Percentiles rank a stretch among this genome's conserved stretches.
These are phyloP conservation scores for Chlorops oryzae DNA, from an alignment of 1,140 invertebrate species.

Conservation along the genomic window DNA sequence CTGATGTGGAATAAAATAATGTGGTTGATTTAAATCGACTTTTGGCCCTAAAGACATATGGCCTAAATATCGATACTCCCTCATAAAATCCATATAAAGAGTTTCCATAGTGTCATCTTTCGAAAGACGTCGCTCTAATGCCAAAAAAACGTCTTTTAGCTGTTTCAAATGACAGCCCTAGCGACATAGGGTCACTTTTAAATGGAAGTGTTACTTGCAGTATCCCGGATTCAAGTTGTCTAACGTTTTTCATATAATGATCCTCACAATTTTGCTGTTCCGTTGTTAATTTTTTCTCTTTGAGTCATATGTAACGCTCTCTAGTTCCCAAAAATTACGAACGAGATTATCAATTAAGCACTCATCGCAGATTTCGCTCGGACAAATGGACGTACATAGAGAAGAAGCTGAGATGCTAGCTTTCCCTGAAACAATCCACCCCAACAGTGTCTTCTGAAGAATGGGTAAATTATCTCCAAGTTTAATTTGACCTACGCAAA, in stretches of 20 bases:
- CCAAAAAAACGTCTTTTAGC: conserved; percentile 28
- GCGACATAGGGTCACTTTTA: conserved; percentile 17
- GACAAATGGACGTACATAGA: not conserved
- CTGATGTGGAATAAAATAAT: conserved; percentile 30
- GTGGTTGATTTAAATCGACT: conserved; percentile 15
- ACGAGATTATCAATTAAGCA: not conserved
- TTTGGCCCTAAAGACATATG: conserved; percentile 38
- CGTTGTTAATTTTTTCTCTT: too few species aligned
- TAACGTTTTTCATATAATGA: conserved; percentile 20
- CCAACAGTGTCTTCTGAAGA: too few species aligned
- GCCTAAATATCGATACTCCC: conserved; percentile 36
- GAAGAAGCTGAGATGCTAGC: too few species aligned
- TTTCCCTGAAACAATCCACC: too few species aligned
- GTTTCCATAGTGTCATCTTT: conserved; percentile 18
- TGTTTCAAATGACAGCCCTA: conserved; percentile 29
- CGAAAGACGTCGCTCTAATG: conserved; percentile 32
- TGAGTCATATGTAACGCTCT: too few species aligned
- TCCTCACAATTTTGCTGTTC: too few species aligned
- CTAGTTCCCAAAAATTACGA: conserved; percentile 31
- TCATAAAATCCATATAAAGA: conserved; percentile 24
- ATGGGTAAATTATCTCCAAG: too few species aligned
- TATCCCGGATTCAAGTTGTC: conserved; percentile 3
- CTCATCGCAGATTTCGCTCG: not conserved
- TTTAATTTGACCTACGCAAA: too few species aligned
- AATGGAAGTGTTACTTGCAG: conserved; percentile 19